These are phyloP conservation scores for Drosophila meridionalis DNA, from an alignment of 2,888 invertebrate species.

Conservation along the genomic window DNA sequence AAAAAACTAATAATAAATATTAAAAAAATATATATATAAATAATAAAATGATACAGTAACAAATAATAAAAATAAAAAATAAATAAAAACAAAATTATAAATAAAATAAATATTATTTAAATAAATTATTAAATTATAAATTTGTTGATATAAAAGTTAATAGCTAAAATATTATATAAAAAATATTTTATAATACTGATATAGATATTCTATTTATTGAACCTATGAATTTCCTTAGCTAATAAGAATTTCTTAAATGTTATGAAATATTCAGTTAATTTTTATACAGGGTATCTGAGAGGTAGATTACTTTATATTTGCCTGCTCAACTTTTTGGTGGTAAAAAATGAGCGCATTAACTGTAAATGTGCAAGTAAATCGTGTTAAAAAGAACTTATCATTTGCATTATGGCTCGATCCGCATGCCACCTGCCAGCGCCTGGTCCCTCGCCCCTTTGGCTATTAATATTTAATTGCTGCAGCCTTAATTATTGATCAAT, in stretches of 20 bases:
- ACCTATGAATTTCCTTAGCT: too few species aligned
- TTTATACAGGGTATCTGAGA: neutral
- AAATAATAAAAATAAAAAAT: too few species aligned
- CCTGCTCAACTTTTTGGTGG: neutral
- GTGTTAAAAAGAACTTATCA: slow-evolving; percentile 75
- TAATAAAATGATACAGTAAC: neutral
- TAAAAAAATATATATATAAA: too few species aligned
- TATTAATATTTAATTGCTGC: slow-evolving; percentile 77
- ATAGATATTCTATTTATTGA: neutral
- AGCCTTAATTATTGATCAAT: slow-evolving; percentile 76
- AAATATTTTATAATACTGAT: neutral
- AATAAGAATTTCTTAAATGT: too few species aligned
- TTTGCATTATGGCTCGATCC: slow-evolving; percentile 50
- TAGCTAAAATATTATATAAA: neutral
- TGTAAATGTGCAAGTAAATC: slow-evolving; percentile 68
- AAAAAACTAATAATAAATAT: neutral
- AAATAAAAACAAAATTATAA: too few species aligned
- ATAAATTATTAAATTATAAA: too few species aligned
- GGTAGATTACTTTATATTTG: neutral
- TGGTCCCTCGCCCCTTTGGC: slow-evolving; percentile 12
- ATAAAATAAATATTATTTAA: too few species aligned
- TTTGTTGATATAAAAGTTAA: too few species aligned
- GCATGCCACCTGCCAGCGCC: slow-evolving; percentile 3
- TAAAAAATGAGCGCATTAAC: slow-evolving; percentile 52
- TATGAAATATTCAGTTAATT: neutral